Conservation (phyloP, 2,888 invertebrate genomes). For the Capitulum mitella region DNA sequence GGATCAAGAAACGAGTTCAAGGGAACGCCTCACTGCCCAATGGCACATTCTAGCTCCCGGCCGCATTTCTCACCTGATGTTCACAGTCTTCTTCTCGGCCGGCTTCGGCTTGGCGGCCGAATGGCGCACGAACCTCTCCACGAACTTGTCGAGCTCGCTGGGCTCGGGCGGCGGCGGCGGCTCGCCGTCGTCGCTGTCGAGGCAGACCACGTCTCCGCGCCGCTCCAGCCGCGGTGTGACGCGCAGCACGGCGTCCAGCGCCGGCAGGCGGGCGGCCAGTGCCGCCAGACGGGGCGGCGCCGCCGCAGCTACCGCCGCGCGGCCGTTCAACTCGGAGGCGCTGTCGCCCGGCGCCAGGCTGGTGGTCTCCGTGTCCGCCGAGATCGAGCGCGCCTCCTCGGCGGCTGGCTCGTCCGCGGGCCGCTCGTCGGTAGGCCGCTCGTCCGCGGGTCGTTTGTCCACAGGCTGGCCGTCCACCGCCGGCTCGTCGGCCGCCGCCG, state of each 20-base stretch:
- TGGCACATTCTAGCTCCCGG: too few relatives aligned
- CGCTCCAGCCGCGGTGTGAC: constrained; percentile 11
- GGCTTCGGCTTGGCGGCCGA: background rate
- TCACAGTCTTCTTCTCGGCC: background rate
- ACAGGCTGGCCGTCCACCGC: background rate
- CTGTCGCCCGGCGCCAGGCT: constrained; percentile 25
- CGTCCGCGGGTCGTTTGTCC: too few relatives aligned
- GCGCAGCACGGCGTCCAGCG: background rate
- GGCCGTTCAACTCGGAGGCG: constrained; percentile 14
- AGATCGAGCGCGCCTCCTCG: constrained; percentile 8
- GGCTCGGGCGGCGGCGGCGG: background rate
- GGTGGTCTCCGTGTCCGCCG: background rate
- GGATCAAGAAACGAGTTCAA: too few relatives aligned
- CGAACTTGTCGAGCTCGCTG: background rate
- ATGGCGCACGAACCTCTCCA: background rate
- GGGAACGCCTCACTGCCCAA: too few relatives aligned
- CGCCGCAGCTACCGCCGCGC: constrained; percentile 6
- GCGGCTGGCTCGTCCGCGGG: background rate
- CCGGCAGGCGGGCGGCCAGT: constrained; percentile 8
- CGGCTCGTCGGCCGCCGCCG: background rate
- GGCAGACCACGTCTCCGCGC: background rate
- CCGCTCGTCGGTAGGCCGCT: background rate
- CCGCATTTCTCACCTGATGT: constrained; percentile 6
- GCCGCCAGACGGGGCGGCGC: constrained; percentile 14
- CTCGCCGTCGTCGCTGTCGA: background rate